A percentile compares a stretch with the other conserved stretches of the same genome.
Evolutionary conservation across 2,888 invertebrate species (phyloP).

Genomic region (Apamea epomidion): DNA sequence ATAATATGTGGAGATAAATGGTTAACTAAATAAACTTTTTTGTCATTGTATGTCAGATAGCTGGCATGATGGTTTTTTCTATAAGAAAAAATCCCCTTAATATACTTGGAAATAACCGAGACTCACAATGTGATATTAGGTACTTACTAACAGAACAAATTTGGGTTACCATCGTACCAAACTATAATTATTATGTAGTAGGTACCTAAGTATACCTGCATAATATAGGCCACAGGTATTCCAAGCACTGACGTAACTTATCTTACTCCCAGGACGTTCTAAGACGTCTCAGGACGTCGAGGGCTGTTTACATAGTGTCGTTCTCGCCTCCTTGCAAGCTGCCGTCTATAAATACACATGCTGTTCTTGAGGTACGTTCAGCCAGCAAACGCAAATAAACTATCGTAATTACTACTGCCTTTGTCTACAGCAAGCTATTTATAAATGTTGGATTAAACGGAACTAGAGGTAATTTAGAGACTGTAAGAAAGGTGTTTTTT

Average conservation of each 20-base stretch:
- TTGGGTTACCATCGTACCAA: background rate
- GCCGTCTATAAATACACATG: slow-evolving; percentile 47
- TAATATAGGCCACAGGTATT: background rate
- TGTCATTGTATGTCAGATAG: background rate
- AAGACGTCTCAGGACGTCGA: slow-evolving; percentile 19
- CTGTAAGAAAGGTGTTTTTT: slow-evolving; percentile 5
- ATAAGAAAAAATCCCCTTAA: background rate
- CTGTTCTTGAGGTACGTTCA: slow-evolving; percentile 30
- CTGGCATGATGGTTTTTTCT: background rate
- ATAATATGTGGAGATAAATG: no score
- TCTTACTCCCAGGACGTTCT: slow-evolving; percentile 13
- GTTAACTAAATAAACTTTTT: background rate
- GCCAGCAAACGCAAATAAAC: slow-evolving; percentile 44
- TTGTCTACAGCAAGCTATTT: slow-evolving; percentile 37
- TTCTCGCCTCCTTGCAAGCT: slow-evolving; percentile 36
- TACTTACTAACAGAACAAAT: background rate
- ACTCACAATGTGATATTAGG: background rate
- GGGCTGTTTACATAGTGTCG: slow-evolving; percentile 35
- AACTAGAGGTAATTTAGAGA: slow-evolving; percentile 20
- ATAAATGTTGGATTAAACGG: slow-evolving; percentile 34
- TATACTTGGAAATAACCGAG: background rate
- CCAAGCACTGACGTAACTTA: background rate
- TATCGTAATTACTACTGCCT: slow-evolving; percentile 45
- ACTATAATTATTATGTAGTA: no score
- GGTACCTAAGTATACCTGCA: background rate